phyloP scores from a whole-genome alignment of 1,140 invertebrate species.

The Drosophila cardini region DNA sequence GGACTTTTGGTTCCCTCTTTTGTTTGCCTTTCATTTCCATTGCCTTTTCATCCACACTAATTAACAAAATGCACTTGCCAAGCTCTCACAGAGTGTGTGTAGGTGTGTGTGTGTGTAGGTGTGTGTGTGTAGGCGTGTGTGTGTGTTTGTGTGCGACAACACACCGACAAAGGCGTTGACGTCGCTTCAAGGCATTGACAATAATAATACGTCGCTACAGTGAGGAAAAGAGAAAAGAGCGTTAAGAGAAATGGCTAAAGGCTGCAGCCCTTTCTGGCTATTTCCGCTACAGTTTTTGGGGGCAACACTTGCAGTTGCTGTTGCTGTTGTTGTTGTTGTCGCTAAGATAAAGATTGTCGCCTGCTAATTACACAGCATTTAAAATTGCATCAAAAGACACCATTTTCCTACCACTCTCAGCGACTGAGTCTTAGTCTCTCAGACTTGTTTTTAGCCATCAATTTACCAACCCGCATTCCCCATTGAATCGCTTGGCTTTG shows the following conservation, averaged over 20 bases:
- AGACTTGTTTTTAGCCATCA: too few relatives aligned
- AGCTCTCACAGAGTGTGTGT: neutral
- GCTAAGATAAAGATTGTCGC: slow-evolving; percentile 31
- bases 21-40: slow-evolving; percentile 58
- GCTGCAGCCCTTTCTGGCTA: slow-evolving; percentile 30
- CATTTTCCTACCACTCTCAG: too few relatives aligned
- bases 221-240: slow-evolving; percentile 5
- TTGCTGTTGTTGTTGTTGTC: slow-evolving; percentile 16
- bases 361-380: slow-evolving; percentile 72
- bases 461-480: neutral
- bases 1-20: slow-evolving; percentile 49
- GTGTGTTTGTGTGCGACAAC: slow-evolving; percentile 54
- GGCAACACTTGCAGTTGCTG: slow-evolving; percentile 5
- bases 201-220: slow-evolving; percentile 60
- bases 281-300: slow-evolving; percentile 43
- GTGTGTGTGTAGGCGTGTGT: slow-evolving; percentile 53
- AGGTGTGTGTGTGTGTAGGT: slow-evolving; percentile 40
- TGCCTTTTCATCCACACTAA: slow-evolving; percentile 66
- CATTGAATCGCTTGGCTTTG: neutral
- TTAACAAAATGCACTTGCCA: slow-evolving; percentile 79
- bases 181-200: slow-evolving; percentile 54
- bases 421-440: too few relatives aligned
- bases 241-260: slow-evolving; percentile 24
- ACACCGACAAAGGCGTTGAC: slow-evolving; percentile 38
- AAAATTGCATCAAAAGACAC: slow-evolving; percentile 31